Percentiles rank a stretch among this genome's conserved stretches.
These are phyloP conservation scores for Saturnia japonica DNA, from an alignment of 2,888 invertebrate genomes.

Conservation along the genomic window DNA sequence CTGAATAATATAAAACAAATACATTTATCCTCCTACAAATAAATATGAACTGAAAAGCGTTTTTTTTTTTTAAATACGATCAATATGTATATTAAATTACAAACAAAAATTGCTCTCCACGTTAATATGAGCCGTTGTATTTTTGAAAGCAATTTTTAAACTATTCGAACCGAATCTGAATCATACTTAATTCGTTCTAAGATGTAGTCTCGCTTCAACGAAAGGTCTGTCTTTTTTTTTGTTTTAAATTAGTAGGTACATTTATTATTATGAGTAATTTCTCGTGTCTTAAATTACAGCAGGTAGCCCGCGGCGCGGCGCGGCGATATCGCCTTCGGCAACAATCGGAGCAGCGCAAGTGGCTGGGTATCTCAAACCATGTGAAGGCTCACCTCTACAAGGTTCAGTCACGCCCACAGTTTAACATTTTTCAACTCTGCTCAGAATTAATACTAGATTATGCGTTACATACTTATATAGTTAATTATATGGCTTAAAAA, in stretches of 20 bases:
- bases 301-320: constrained; percentile 79
- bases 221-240: constrained; percentile 57
- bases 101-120: neutral
- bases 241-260: constrained; percentile 72
- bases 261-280: constrained; percentile 80
- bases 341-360: constrained; percentile 58
- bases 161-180: constrained; percentile 15
- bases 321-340: constrained; percentile 58
- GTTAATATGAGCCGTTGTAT: neutral
- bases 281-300: constrained; percentile 75
- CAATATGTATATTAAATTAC: neutral
- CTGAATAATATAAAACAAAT: neutral
- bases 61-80: neutral
- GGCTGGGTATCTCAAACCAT: constrained; percentile 40
- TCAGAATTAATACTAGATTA: constrained; percentile 68
- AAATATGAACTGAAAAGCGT: neutral
- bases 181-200: constrained; percentile 23
- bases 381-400: constrained; percentile 63
- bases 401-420: constrained; percentile 70
- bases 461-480: constrained; percentile 69
- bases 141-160: constrained; percentile 14
- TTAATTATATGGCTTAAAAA: constrained; percentile 68
- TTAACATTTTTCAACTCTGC: constrained; percentile 76
- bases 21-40: neutral
- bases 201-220: constrained; percentile 40